Conservation (phyloP, 2,113 vertebrate genomes). For the Aepyceros melampus region DNA sequence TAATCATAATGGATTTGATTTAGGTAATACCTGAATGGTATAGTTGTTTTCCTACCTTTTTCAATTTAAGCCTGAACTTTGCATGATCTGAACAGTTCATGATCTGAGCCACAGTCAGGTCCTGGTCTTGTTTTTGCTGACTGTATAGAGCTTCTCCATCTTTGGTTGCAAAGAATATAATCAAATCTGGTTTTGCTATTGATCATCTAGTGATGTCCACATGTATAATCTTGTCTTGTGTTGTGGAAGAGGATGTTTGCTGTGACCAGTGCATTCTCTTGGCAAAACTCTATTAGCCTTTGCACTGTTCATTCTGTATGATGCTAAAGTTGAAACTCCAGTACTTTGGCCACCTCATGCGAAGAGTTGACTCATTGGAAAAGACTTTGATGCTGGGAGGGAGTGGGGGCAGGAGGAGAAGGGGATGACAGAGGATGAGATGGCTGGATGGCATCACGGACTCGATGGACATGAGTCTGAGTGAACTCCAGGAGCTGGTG, state of each 20-base stretch:
- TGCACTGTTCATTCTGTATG: background rate
- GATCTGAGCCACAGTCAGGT: background rate
- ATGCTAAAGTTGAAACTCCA: too few relatives aligned
- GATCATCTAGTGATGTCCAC: background rate
- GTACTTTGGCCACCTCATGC: too few relatives aligned
- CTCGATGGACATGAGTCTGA: too few relatives aligned
- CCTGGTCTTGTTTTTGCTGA: background rate
- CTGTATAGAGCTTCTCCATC: background rate
- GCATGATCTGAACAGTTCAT: background rate
- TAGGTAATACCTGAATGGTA: background rate
- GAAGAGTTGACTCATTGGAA: too few relatives aligned
- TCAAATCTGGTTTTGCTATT: background rate
- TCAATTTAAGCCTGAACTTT: background rate
- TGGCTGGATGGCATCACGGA: too few relatives aligned
- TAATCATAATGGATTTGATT: background rate
- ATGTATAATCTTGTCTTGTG: background rate
- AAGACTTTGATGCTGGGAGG: too few relatives aligned
- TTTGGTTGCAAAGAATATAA: background rate
- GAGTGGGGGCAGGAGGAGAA: too few relatives aligned
- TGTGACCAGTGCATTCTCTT: background rate
- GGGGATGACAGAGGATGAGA: too few relatives aligned
- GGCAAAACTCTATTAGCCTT: background rate
- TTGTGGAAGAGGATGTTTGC: background rate
- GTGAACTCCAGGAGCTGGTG: too few relatives aligned
- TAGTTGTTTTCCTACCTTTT: background rate